These are phyloP conservation scores for Trachemys scripta DNA, from an alignment of 2,113 vertebrate genomes.

Conservation along the genomic window DNA sequence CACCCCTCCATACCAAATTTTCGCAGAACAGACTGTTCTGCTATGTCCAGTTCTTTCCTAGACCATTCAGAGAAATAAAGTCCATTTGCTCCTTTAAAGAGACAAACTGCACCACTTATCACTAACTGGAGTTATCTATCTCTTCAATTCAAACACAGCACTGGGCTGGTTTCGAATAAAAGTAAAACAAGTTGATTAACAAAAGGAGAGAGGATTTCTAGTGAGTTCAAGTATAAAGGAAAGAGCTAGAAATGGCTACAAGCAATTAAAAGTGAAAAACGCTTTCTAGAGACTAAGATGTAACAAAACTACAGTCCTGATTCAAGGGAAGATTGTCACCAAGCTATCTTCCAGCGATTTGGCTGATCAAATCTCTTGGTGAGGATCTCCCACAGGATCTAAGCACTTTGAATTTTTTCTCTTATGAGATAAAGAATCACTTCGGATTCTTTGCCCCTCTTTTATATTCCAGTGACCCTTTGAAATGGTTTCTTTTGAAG, in stretches of 20 bases:
- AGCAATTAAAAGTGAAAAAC: not conserved
- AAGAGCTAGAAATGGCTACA: not conserved
- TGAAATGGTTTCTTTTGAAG: not conserved
- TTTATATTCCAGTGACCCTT: not conserved
- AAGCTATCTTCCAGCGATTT: not conserved
- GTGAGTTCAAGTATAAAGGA: not conserved
- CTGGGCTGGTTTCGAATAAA: not conserved
- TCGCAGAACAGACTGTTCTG: not conserved
- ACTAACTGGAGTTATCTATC: not conserved
- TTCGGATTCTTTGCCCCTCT: not conserved
- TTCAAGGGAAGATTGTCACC: not conserved
- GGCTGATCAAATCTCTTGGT: not conserved
- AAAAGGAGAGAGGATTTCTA: not conserved
- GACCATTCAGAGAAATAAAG: not conserved
- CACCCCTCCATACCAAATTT: not conserved
- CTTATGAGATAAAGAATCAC: not conserved
- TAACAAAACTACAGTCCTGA: not conserved
- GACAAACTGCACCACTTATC: not conserved
- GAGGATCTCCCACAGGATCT: not conserved
- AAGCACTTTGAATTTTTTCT: not conserved
- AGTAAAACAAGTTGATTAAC: not conserved
- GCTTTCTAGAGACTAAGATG: not conserved
- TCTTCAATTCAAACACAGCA: not conserved
- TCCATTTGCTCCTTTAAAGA: not conserved
- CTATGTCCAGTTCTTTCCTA: not conserved